These are phyloP conservation scores for Chymomyza caudatula DNA, from an alignment of 2,888 invertebrate species.

Conservation along the genomic window DNA sequence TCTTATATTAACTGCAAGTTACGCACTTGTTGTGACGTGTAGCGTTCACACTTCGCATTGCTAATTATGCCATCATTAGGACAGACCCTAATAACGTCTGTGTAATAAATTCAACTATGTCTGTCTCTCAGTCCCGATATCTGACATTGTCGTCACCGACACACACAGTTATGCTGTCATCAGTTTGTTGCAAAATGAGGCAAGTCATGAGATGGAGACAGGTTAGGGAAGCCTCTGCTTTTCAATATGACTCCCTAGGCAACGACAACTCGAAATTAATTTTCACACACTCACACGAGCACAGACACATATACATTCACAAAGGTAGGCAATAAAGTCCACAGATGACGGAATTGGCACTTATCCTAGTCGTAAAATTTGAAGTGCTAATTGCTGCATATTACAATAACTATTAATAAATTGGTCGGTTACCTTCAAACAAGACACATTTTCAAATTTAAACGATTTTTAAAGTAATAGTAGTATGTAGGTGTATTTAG, in stretches of 20 bases:
- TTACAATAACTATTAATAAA: slow-evolving; percentile 39
- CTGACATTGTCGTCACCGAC: neutral
- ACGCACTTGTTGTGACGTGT: slow-evolving; percentile 10
- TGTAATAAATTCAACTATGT: slow-evolving; percentile 48
- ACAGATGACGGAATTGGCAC: neutral
- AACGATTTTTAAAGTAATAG: too few relatives aligned
- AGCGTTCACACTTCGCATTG: slow-evolving; percentile 51
- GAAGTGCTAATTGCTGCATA: slow-evolving; percentile 47
- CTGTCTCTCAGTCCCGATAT: slow-evolving; percentile 26
- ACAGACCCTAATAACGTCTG: slow-evolving; percentile 18
- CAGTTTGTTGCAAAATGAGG: neutral
- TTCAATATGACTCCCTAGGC: slow-evolving; percentile 34
- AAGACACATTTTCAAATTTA: too few relatives aligned
- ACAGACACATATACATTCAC: neutral
- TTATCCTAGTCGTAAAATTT: slow-evolving; percentile 41
- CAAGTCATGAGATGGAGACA: neutral
- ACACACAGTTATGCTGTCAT: neutral
- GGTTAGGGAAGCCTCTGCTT: slow-evolving; percentile 29
- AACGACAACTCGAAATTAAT: slow-evolving; percentile 9
- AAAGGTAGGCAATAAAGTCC: neutral
- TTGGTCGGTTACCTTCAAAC: slow-evolving; percentile 12
- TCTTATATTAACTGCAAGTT: neutral
- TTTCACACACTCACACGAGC: neutral
- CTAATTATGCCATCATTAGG: slow-evolving; percentile 74
- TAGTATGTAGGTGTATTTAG: too few relatives aligned